Evolutionary conservation across 2,888 invertebrate genomes (phyloP), one percentile per base, ranked within the genome.

Genomic region (Leptopterna dolabrata): DNA sequence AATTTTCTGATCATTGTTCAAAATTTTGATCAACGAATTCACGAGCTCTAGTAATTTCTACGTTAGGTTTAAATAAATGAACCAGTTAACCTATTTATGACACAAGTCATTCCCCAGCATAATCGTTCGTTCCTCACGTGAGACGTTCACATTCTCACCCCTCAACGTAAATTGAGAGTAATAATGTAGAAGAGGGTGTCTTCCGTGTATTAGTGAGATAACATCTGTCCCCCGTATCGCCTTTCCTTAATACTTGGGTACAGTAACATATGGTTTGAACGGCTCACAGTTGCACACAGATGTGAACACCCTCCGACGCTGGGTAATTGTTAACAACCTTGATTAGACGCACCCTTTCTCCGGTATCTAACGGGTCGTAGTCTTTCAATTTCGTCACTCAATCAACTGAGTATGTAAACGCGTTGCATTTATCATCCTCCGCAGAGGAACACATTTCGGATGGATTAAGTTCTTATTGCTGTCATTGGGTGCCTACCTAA

Each of bases 281-380:
- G 14, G 45, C 78, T 29, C 55, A 55, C 51, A 81, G 81, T 55
- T 81, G 81, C 78, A 19, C 36, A n/a, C 76, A 76, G 30, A 76
- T 76, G 76, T 30, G 76, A 24, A 27, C 45, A n/a, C 78, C 78
- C 45, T 43, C 30, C 14, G 14, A 36, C 30, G 9, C 13, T 11
- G 43, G 78, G 45, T 78, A 78, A 78, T 45, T 78, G 78, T 78
- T n/a, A 45, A 78, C 73, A 73, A 73, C 78, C 43, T 78, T 78
- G 78, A 78, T 78, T 78, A 78, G 78, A 78, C 24, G 63, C 11
- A 0, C 63, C 63, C 63, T 63, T 55, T 19, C 63, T 63, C 24
- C 63, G 16, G 16, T 51, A 51, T 4, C 36, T 36, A 36, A 36
- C 36, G 36, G 36, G 2, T 36, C 36, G 36, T 36, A 4, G 36